These are phyloP conservation scores for Telmatherina bonti DNA, from an alignment of 2,797 vertebrate species.

Conservation along the genomic window DNA sequence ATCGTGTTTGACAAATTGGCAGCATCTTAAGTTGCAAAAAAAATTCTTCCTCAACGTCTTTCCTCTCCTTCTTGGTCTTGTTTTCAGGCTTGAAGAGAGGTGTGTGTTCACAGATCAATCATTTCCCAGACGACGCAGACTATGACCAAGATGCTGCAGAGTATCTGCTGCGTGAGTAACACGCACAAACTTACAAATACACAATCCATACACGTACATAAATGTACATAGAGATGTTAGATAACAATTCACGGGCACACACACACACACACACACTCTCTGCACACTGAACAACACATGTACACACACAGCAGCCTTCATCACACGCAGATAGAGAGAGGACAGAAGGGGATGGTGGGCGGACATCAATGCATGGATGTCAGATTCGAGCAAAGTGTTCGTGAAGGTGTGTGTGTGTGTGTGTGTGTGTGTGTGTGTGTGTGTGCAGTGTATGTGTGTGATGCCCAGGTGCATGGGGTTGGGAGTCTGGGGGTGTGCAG, in stretches of 20 bases:
- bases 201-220: conserved; percentile 7
- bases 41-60: not conserved
- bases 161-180: conserved; percentile 91
- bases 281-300: conserved; percentile 10
- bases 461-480: conserved; percentile 66
- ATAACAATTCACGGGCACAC: conserved; percentile 10
- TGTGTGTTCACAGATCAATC: conserved; percentile 94
- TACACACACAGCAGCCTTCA: conserved; percentile 28
- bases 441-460: conserved; percentile 26
- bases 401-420: conserved; percentile 44
- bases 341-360: conserved; percentile 74
- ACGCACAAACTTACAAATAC: conserved; percentile 11
- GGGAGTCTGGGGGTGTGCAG: conserved; percentile 67
- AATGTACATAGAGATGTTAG: conserved; percentile 27
- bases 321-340: conserved; percentile 40
- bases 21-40: not conserved
- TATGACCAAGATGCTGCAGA: conserved; percentile 95
- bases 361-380: conserved; percentile 72
- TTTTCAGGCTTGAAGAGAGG: conserved; percentile 90
- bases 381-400: conserved; percentile 62
- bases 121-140: conserved; percentile 94
- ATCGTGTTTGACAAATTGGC: not conserved
- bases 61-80: conserved; percentile 26
- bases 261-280: conserved; percentile 20
- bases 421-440: conserved; percentile 36